A percentile compares a stretch with the other conserved stretches of the same genome.
Conservation (phyloP, 2,888 invertebrate genomes). For the Keiferia lycopersicella region DNA sequence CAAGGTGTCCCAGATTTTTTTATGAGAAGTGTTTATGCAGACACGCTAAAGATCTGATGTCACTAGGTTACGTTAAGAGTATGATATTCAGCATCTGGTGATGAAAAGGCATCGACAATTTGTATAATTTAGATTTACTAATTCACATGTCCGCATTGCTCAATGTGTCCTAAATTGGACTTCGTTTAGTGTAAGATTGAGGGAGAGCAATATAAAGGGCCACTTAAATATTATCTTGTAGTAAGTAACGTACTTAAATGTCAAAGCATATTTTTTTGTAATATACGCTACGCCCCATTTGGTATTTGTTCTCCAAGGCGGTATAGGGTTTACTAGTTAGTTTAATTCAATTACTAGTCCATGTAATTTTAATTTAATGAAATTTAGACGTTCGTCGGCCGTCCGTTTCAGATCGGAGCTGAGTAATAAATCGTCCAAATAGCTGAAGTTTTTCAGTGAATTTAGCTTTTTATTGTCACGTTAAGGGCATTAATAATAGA, state of each 20-base stretch:
- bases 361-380: constrained; percentile 76
- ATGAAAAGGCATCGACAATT: constrained; percentile 12
- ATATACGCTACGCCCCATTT: constrained; percentile 50
- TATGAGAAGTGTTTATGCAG: no score
- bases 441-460: constrained; percentile 8
- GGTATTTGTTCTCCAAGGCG: constrained; percentile 70
- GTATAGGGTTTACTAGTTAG: constrained; percentile 80
- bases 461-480: constrained; percentile 9
- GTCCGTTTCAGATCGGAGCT: constrained; percentile 34
- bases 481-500: not conserved
- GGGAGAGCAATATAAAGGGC: constrained; percentile 73
- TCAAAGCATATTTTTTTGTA: constrained; percentile 52
- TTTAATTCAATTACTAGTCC: constrained; percentile 81
- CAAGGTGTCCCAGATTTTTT: no score
- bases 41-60: constrained; percentile 1
- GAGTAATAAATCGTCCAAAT: constrained; percentile 22
- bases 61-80: not conserved
- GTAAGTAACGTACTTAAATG: constrained; percentile 46
- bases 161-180: constrained; percentile 70
- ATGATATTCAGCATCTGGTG: constrained; percentile 2
- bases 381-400: constrained; percentile 68
- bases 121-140: constrained; percentile 45
- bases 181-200: constrained; percentile 69
- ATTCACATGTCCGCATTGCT: constrained; percentile 75
- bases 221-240: constrained; percentile 54